Evolutionary conservation across 30 jellyfish, hydroid and myxozoan species (phyloP).

Genomic region (Kudoa iwatai): DNA sequence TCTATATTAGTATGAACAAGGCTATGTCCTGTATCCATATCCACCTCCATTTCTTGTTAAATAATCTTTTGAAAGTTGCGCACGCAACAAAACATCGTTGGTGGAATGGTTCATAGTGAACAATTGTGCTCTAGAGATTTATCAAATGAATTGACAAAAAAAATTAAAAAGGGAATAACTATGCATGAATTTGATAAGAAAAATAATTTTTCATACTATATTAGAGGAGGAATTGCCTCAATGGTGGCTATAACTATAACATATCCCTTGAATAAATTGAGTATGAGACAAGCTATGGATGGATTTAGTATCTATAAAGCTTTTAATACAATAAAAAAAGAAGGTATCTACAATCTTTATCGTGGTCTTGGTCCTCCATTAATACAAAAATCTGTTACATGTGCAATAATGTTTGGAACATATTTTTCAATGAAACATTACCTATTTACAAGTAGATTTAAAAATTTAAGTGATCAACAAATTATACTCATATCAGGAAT

Average conservation of each 20-base stretch:
- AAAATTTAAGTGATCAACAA: slow-evolving; percentile 4
- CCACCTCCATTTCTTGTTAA: too few species aligned
- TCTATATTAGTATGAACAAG: too few species aligned
- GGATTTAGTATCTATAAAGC: slow-evolving; percentile 26
- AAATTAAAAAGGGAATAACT: too few species aligned
- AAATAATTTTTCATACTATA: too few species aligned
- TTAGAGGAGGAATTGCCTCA: slow-evolving; percentile 91
- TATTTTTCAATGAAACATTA: slow-evolving; percentile 14
- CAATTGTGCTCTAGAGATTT: too few species aligned
- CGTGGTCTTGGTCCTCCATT: slow-evolving; percentile 82
- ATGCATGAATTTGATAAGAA: too few species aligned
- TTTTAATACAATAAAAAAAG: slow-evolving; percentile 12
- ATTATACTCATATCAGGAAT: slow-evolving; percentile 17
- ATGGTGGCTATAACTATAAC: slow-evolving; percentile 14
- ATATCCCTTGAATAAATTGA: slow-evolving; percentile 35
- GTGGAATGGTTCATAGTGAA: too few species aligned
- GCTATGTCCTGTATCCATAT: too few species aligned
- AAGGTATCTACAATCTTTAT: slow-evolving; percentile 24
- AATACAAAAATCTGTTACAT: slow-evolving; percentile 20
- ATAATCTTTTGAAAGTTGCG: too few species aligned
- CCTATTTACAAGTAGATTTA: slow-evolving; percentile 6
- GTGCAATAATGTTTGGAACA: slow-evolving; percentile 55
- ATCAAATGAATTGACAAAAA: too few species aligned
- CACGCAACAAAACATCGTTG: too few species aligned
- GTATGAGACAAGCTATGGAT: slow-evolving; percentile 68